Base-by-base conservation (phyloP, 2,888 invertebrate genomes). In the Microctonus brassicae region DNA sequence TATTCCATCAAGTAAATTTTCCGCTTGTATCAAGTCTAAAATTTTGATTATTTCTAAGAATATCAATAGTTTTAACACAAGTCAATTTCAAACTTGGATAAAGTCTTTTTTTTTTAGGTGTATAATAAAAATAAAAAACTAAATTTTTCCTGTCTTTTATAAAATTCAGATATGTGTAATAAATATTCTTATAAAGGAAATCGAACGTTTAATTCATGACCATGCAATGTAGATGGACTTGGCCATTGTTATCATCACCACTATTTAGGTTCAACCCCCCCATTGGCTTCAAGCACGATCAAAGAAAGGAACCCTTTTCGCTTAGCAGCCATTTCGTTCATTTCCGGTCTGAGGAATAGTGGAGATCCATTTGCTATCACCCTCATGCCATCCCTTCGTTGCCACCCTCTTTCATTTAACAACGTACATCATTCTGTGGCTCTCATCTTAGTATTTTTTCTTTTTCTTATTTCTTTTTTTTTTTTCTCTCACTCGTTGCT, bases 251-350 rank as follows among this genome's bases (percentile, higher is more conserved):
- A 65, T 17, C 17, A 20, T 17, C 17, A 47, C 29, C 29, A 29
- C 29, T 7, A 29, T 58, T 62, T 58, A 20, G 36, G 47, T 62
- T 55, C 62, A 62, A 60, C 26, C 61, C 70, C n/a, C n/a, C 29
- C 62, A 36, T 69, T 64, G 52, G 34, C 47, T 70, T 71, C 70
- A 71, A 73, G 78, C 74, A 81, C 83, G 80, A 81, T 84, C 81
- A 83, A 86, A 84, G 83, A 82, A 84, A 81, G 77, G 81, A 84
- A 83, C 82, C 83, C 84, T 81, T 83, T 84, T 86, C 83, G 83
- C 83, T 84, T 82, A 84, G 83, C 85, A 83, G 83, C 85, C 84
- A 86, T 87, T 86, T 83, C 84, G 83, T 86, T 87, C 85, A 86
- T 87, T 87, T 86, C 86, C 86, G 86, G 83, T 79, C 78, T 78